These are phyloP conservation scores for Tupaia tana DNA, from an alignment of 2,113 vertebrate genomes.

Conservation along the genomic window DNA sequence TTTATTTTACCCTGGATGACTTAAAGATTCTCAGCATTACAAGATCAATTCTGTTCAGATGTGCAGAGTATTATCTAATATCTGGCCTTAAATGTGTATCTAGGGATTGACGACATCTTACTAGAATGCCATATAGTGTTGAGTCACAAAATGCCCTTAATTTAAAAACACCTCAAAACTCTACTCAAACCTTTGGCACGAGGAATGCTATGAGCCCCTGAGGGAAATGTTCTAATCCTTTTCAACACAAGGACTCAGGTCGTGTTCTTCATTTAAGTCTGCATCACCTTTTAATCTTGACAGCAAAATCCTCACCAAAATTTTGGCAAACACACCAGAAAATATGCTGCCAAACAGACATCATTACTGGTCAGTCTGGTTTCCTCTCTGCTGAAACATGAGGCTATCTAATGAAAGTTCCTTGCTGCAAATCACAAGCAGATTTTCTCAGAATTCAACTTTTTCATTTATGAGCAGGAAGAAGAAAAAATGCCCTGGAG, in stretches of 20 bases:
- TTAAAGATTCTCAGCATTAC: slow-evolving; percentile 61
- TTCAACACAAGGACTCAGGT: slow-evolving; percentile 59
- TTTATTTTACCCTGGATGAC: slow-evolving; percentile 23
- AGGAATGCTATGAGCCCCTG: slow-evolving; percentile 73
- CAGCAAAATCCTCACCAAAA: slow-evolving; percentile 83
- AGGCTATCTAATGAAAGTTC: slow-evolving; percentile 71
- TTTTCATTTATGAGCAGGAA: slow-evolving; percentile 37
- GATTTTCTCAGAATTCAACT: slow-evolving; percentile 65
- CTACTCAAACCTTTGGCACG: slow-evolving; percentile 75
- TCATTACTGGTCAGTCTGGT: slow-evolving; percentile 76
- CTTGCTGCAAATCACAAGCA: slow-evolving; percentile 76
- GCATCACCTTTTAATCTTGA: slow-evolving; percentile 80
- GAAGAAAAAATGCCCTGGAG: background rate
- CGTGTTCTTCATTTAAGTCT: slow-evolving; percentile 80
- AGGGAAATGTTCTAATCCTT: slow-evolving; percentile 78
- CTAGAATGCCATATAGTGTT: slow-evolving; percentile 78
- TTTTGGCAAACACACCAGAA: slow-evolving; percentile 80
- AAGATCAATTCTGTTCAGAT: slow-evolving; percentile 79
- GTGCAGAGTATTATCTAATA: slow-evolving; percentile 79
- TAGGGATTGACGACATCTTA: slow-evolving; percentile 80
- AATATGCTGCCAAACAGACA: slow-evolving; percentile 78
- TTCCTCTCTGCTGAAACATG: slow-evolving; percentile 77
- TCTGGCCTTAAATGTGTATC: slow-evolving; percentile 78
- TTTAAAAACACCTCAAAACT: slow-evolving; percentile 67
- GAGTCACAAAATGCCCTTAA: slow-evolving; percentile 77